These are phyloP conservation scores for Anthonomus grandis DNA, from an alignment of 1,140 invertebrate genomes.

Conservation along the genomic window DNA sequence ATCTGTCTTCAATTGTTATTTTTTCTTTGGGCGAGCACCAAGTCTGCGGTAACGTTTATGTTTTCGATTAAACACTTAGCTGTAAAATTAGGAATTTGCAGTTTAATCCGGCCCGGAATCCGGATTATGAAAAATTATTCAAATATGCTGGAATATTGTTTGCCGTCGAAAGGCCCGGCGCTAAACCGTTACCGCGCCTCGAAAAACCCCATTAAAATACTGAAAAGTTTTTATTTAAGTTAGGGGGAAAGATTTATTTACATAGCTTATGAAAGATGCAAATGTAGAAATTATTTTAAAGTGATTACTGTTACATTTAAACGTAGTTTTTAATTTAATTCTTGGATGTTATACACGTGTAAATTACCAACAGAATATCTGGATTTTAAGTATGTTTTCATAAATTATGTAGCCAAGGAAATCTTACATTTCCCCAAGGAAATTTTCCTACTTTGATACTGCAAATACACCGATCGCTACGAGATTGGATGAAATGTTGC, in stretches of 20 bases:
- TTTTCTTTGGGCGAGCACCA: no score
- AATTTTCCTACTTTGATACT: slow-evolving; percentile 1
- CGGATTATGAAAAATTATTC: slow-evolving; percentile 28
- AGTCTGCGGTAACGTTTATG: no score
- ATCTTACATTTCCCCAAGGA: neutral
- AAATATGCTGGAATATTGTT: slow-evolving; percentile 21
- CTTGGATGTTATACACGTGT: neutral
- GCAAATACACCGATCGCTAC: neutral
- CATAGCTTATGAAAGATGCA: slow-evolving; percentile 5
- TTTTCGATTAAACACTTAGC: slow-evolving; percentile 23
- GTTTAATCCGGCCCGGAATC: slow-evolving; percentile 15
- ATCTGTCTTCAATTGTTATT: no score
- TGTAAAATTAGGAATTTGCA: slow-evolving; percentile 19
- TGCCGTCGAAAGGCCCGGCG: slow-evolving; percentile 7
- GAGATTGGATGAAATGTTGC: slow-evolving; percentile 4
- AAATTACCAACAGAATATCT: neutral
- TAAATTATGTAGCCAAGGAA: slow-evolving; percentile 5
- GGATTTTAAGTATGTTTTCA: slow-evolving; percentile 2
- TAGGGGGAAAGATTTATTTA: slow-evolving; percentile 8
- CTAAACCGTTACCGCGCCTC: slow-evolving; percentile 4
- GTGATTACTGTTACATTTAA: no score
- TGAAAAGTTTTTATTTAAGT: slow-evolving; percentile 5
- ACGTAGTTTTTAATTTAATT: no score
- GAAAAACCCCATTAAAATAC: slow-evolving; percentile 11
- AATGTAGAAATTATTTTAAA: no score